phyloP scores from a whole-genome alignment of 2,888 invertebrate species.

The Argyresthia goedartella region DNA sequence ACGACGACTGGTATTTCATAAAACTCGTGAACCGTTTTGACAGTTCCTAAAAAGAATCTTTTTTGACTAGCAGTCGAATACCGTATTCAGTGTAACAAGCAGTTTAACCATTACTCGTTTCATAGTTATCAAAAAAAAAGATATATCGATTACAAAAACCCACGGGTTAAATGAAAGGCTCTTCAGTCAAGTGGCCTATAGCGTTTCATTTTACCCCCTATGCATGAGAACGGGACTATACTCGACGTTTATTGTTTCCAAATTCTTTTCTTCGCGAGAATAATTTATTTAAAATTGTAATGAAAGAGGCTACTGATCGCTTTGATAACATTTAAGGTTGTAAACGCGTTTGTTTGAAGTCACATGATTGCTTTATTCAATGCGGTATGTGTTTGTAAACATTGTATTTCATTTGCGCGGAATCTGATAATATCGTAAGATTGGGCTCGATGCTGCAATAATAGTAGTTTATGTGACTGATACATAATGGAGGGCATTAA shows the following conservation, averaged over 20 bases:
- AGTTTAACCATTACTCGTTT: background rate
- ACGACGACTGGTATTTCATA: no score
- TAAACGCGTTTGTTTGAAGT: background rate
- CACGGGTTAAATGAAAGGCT: background rate
- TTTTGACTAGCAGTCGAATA: no score
- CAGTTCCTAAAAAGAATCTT: no score
- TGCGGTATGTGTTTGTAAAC: constrained; percentile 4
- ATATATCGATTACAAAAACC: constrained; percentile 4
- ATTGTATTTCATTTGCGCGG: background rate
- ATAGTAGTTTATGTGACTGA: no score
- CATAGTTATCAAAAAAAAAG: background rate
- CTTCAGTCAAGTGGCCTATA: constrained; percentile 5
- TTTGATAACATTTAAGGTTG: background rate
- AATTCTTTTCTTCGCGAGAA: background rate
- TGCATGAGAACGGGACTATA: constrained; percentile 7
- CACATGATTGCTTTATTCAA: background rate
- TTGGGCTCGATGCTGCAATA: background rate
- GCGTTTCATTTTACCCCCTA: constrained; percentile 3
- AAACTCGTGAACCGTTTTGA: no score
- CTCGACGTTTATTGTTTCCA: constrained; percentile 12
- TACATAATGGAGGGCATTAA: no score
- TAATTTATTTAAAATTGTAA: background rate
- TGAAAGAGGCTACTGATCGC: background rate
- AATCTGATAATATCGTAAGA: background rate
- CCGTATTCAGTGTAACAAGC: no score